Percentiles rank a stretch among this genome's conserved stretches.
Conservation (phyloP, 1,140 invertebrate species). For the Penaeus chinensis region DNA sequence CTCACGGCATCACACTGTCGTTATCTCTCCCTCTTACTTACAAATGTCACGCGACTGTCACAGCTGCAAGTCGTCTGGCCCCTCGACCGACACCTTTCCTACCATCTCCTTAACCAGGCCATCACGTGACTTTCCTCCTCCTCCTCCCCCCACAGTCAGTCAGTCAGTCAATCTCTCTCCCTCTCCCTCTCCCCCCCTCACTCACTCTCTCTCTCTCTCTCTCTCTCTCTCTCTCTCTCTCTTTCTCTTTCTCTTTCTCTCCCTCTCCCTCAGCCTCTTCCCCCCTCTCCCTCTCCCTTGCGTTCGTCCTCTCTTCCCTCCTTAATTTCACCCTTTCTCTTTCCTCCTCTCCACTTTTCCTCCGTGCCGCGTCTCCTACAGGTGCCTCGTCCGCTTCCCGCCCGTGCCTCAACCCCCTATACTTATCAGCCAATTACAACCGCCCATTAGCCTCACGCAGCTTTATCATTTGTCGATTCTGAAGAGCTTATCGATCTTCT, state of each 20-base stretch:
- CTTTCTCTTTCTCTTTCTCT: background rate
- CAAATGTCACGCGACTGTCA: no score
- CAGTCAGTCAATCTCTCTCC: background rate
- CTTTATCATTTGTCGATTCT: no score
- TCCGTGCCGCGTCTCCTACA: background rate
- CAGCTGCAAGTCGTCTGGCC: no score
- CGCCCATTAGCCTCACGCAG: background rate
- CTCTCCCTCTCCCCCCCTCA: background rate
- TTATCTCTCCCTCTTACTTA: no score
- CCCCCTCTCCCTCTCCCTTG: background rate
- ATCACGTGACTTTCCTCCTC: no score
- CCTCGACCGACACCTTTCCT: no score
- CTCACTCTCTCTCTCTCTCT: background rate
- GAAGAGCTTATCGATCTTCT: slow-evolving; percentile 3
- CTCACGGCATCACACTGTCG: no score
- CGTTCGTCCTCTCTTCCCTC: background rate
- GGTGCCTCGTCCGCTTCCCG: background rate
- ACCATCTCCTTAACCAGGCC: no score
- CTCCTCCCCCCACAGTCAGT: no score
- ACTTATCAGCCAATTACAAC: background rate
- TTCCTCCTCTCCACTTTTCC: slow-evolving; percentile 1
- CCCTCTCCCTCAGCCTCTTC: background rate
- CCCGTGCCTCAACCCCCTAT: background rate
- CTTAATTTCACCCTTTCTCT: background rate
- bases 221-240: background rate